Base-by-base conservation (phyloP, 2,797 vertebrate genomes). In the Pangasius larnaudii region DNA sequence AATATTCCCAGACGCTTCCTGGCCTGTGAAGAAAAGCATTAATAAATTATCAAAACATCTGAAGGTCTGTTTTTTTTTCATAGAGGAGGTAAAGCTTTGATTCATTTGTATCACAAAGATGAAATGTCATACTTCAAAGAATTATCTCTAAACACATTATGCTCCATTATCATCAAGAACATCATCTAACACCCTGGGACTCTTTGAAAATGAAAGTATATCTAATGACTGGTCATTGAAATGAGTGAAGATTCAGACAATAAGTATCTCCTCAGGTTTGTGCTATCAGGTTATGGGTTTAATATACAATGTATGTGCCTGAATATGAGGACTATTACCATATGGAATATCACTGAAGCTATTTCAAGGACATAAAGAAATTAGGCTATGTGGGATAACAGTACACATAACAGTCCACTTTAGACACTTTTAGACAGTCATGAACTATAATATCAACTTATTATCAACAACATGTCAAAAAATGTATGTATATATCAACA, bases 1-100 rank as follows among this genome's bases (percentile, higher is more conserved):
- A 87, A 89, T 81, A 91, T 85, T 90, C 89, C 78, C 91, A 85
- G 90, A 18, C 75, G 79, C 88, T 74, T 89, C 78, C 85, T 89
- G 83, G 90, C 89, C 82, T 85, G 84, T 87, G 59, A 84, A 81
- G 82, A 75, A 84, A 67, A 91, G 79, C 58, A 86, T 91, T 86
- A 91, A 89, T 85, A 88, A 82, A 85, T 59, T 69, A 84, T 84
- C n/a, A 53, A 84, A 84, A 69, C 80, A 86, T 87, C 83, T 46
- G 74, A 85, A 74, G 49, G 86, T 58, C 78, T 80, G 51, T 81
- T 86, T 56, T 87, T 80, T 53, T 39, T 14, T 72, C 24, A 67
- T 42, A 63, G 58, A 46, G 58, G 69, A 67, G 87, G 61, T 80
- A 56, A 49, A 53, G 65, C n/a, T 88, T 86, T 90, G 90, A 79